Percentiles rank a stretch among this genome's conserved stretches.
Conservation (phyloP, 2,888 invertebrate species). For the Boloria euphrosyne region DNA sequence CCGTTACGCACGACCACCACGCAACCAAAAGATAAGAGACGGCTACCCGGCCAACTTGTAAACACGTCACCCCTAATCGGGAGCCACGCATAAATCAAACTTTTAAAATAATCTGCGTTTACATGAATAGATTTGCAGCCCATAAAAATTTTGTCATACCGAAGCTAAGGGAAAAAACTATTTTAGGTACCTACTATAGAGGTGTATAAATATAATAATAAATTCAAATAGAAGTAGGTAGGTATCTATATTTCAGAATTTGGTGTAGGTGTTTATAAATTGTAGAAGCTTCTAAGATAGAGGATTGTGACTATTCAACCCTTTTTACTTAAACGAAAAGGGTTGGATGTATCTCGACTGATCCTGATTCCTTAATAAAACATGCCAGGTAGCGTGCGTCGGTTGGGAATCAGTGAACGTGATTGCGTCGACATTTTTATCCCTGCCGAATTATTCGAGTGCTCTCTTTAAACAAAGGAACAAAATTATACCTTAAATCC, state of each 20-base stretch:
- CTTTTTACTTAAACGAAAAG: constrained; percentile 27
- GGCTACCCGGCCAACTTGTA: constrained; percentile 48
- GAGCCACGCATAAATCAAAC: constrained; percentile 27
- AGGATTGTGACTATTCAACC: constrained; percentile 1
- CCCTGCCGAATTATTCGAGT: constrained; percentile 29
- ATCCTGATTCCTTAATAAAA: constrained; percentile 35
- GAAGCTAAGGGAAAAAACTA: constrained; percentile 21
- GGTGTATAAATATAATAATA: no score
- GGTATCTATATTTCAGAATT: no score
- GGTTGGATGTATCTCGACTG: constrained; percentile 25
- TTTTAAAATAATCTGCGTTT: constrained; percentile 40
- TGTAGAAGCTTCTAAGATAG: constrained; percentile 1
- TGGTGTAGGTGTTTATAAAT: not conserved
- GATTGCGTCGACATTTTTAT: constrained; percentile 39
- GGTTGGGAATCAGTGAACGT: constrained; percentile 32
- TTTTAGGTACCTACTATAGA: not conserved
- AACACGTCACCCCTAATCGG: constrained; percentile 38
- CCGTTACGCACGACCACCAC: constrained; percentile 72
- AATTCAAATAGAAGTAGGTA: no score
- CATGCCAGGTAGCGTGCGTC: constrained; percentile 31
- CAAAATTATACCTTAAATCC: constrained; percentile 24
- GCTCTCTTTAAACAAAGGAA: constrained; percentile 36
- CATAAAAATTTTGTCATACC: constrained; percentile 28
- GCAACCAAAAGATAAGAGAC: constrained; percentile 67
- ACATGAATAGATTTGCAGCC: constrained; percentile 33